Evolutionary conservation across 2,797 vertebrate genomes (phyloP).

Genomic region (Diplodus sargus): DNA sequence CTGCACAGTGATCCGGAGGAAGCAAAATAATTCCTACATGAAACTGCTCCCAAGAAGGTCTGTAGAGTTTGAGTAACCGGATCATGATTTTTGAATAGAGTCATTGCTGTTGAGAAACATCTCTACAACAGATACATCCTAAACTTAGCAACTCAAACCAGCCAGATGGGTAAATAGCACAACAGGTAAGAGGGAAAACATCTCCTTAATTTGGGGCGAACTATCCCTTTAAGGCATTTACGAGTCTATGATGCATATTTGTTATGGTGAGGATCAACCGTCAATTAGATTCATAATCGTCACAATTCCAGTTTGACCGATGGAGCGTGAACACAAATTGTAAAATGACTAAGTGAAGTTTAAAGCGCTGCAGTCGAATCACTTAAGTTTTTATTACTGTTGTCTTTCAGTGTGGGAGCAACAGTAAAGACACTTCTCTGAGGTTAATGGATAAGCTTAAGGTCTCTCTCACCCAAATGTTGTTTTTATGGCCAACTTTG

Average conservation of each 20-base stretch:
- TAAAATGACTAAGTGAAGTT: constrained; percentile 18
- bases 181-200: too few relatives aligned
- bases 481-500: constrained; percentile 84
- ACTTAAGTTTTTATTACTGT: constrained; percentile 53
- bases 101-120: too few relatives aligned
- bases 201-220: too few relatives aligned
- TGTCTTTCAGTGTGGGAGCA: constrained; percentile 57
- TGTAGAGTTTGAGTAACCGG: too few relatives aligned
- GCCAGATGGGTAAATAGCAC: too few relatives aligned
- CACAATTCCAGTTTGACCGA: constrained; percentile 8
- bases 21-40: too few relatives aligned
- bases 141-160: too few relatives aligned
- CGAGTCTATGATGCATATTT: constrained; percentile 19
- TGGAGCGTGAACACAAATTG: background rate
- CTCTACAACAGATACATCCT: too few relatives aligned
- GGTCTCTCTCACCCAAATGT: constrained; percentile 80
- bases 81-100: too few relatives aligned
- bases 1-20: too few relatives aligned
- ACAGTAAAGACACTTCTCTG: constrained; percentile 62
- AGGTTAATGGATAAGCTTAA: constrained; percentile 80
- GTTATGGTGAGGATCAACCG: constrained; percentile 17
- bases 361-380: constrained; percentile 42
- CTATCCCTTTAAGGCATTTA: background rate
- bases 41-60: too few relatives aligned
- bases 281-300: constrained; percentile 3